Evolutionary conservation across 1,140 invertebrate species (phyloP), one percentile per base, ranked within the genome.

Genomic region (Sarcophaga peregrina): DNA sequence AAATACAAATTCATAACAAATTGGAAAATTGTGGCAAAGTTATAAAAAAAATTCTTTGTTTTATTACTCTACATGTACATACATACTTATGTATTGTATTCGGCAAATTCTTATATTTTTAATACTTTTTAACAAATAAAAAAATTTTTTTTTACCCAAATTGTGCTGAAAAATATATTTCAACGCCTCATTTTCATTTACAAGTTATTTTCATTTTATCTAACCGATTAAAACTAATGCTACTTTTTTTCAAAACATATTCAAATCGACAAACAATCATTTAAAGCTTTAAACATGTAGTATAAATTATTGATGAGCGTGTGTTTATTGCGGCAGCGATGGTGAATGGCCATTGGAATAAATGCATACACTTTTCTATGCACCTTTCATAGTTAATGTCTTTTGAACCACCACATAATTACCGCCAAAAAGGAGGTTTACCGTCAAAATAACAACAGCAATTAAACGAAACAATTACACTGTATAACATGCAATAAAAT

Each of bases 401-500:
- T 58, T 37, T n/a, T 58, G 54, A 58, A 58, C 54, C 54, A 58
- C 13, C 54, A 58, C 54, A 58, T 58, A 58, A 58, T 58, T 58
- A 13, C 2, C 15, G 54, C n/a, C 13, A 13, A n/a, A 58, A 58
- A 58, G n/a, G 13, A 58, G 54, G 54, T 58, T 58, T 58, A 58
- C 15, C 11, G 52, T 58, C 11, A 13, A 7, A 58, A 13, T 58
- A 13, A 58, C 13, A 58, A 13, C 13, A 58, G 10, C 13, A n/a
- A n/a, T 58, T 58, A 58, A 5, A 58, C 15, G 6, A 5, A n/a
- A 58, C 15, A 58, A 58, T 37, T 37, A 37, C 25, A 37, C 25
- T 37, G 25, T 37, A 4, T 37, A 37, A 37, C 25, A 37, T 2
- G 4, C 25, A 37, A 37, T 37, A 37, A 37, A 37, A 37, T 37